Evolutionary conservation across 1,140 invertebrate genomes (phyloP).

Genomic region (Asbolus verrucosus): DNA sequence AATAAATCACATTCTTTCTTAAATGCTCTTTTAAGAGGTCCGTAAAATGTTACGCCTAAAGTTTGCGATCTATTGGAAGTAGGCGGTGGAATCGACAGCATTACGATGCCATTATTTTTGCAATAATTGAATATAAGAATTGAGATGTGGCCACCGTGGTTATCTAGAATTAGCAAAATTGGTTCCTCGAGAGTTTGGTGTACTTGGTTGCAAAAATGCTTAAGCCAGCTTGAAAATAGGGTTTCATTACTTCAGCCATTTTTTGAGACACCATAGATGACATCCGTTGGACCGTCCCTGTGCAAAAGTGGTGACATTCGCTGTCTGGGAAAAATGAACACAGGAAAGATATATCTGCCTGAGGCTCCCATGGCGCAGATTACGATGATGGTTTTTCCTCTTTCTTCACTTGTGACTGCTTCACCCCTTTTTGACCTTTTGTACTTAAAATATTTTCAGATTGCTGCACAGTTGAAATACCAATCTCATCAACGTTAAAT

Average conservation of each 20-base stretch:
- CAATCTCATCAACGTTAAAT: no score
- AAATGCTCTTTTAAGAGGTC: background rate
- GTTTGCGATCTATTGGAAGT: background rate
- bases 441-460: no score
- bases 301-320: background rate
- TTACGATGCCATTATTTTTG: background rate
- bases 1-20: background rate
- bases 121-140: background rate
- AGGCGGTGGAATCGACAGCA: constrained; percentile 2
- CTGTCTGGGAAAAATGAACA: background rate
- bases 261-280: background rate
- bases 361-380: no score
- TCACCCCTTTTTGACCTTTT: no score
- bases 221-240: constrained; percentile 13
- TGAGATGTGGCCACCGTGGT: background rate
- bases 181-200: background rate
- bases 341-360: background rate
- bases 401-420: no score
- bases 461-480: no score
- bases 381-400: no score
- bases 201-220: no score
- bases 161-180: constrained; percentile 1
- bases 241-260: constrained; percentile 29
- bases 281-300: background rate
- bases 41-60: background rate